Percentiles rank a stretch among this genome's conserved stretches.
These are phyloP conservation scores for Vombatus ursinus DNA, from an alignment of 2,113 vertebrate genomes.

Conservation along the genomic window DNA sequence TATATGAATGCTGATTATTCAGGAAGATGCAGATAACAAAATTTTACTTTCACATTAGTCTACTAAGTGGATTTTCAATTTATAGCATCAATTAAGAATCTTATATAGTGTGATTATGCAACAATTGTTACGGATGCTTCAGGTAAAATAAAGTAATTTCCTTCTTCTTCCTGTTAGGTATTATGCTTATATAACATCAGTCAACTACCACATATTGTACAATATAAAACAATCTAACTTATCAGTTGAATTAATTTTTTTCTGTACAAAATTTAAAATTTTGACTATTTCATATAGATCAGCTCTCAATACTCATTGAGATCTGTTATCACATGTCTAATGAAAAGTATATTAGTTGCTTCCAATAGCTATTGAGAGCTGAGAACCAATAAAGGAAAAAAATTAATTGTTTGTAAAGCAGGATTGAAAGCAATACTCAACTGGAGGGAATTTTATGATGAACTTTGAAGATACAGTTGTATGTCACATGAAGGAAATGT, in stretches of 20 bases:
- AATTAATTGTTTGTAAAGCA: not conserved
- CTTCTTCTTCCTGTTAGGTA: conserved; percentile 5
- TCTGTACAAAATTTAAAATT: not conserved
- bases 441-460: not conserved
- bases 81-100: not conserved
- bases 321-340: conserved; percentile 33
- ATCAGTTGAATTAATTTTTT: not conserved
- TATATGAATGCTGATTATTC: not conserved
- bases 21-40: not conserved
- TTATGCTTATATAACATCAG: not conserved
- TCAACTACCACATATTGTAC: not conserved
- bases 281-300: not conserved
- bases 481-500: not conserved
- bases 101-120: conserved; percentile 19
- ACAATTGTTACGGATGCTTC: not conserved
- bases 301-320: conserved; percentile 19
- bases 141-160: not conserved
- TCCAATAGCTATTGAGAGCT: not conserved
- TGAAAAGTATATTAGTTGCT: conserved; percentile 21
- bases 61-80: conserved; percentile 22
- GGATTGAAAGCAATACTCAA: not conserved
- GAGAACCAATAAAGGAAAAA: not conserved
- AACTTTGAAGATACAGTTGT: not conserved
- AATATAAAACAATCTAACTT: not conserved
- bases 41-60: not conserved